Base-by-base conservation (phyloP, 2,888 invertebrate genomes). In the Agrochola circellaris region DNA sequence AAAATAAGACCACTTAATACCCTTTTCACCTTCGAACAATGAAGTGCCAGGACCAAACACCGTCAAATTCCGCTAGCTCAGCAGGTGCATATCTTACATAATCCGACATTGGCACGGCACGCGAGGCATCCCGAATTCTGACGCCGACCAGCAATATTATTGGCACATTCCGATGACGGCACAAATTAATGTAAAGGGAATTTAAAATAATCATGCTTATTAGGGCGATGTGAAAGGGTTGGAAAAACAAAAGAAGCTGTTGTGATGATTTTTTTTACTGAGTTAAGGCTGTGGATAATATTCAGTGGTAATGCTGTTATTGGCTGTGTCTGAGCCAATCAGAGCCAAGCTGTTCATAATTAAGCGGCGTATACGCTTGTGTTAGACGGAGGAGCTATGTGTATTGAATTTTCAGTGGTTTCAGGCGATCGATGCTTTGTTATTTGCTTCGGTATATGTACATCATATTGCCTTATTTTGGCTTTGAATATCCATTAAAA, bases 1-100 rank as follows among this genome's bases (percentile, higher is more conserved):
- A 48, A 42, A 54, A 56, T 23, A 69, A 26, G 15, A 13, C n/a
- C 6, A 26, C 20, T 42, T 48, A 30, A 58, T 38, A 56, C 13
- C n/a, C n/a, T 38, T 64, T 75, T 56, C 34, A 79, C 51, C 83
- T 71, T 70, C 30, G 2, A 45, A 66, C 67, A 84, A 81, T 73
- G 73, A 73, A 75, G 75, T 73, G 64, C 42, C 64, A 71, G 77
- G 17, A 17, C 38, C 70, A 70, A 77, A 77, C 75, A 73, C 48
- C 56, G 34, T 23, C 54, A 70, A 62, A 85, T 84, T 75, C 82
- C 84, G 0, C 5, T 58, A 69, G 48, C 17, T 62, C 73, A 64
- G 73, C 78, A 75, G 71, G 71, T 89, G 91, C 93, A 94, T 94
- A 94, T 92, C 93, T 92, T 89, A 89, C 91, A 94, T 94, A 91